Evolutionary conservation across 2,888 invertebrate species (phyloP).

Genomic region (Campoplex nolae): DNA sequence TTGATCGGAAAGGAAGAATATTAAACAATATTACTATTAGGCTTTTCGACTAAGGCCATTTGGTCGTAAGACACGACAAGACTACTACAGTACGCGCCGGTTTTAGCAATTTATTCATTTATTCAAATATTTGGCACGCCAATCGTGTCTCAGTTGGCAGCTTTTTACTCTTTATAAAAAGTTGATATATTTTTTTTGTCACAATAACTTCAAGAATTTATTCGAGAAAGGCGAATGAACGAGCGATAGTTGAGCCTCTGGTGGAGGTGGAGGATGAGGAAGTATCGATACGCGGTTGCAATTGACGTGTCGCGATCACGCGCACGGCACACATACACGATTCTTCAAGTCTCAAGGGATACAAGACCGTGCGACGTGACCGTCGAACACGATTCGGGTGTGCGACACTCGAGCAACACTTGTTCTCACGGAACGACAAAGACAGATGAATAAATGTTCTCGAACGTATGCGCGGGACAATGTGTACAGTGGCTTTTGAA

Average conservation of each 20-base stretch:
- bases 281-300: conserved; percentile 53
- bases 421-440: conserved; percentile 80
- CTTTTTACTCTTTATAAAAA: too few relatives aligned
- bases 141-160: too few relatives aligned
- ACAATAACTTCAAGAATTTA: too few relatives aligned
- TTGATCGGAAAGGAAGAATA: too few relatives aligned
- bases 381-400: conserved; percentile 47
- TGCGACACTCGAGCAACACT: conserved; percentile 81
- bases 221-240: too few relatives aligned
- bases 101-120: too few relatives aligned
- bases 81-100: too few relatives aligned
- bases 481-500: conserved; percentile 40
- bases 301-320: background rate
- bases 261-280: conserved; percentile 25
- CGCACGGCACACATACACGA: conserved; percentile 5
- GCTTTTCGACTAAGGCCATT: too few relatives aligned
- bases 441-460: conserved; percentile 56
- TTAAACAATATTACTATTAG: too few relatives aligned
- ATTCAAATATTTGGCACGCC: too few relatives aligned
- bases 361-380: conserved; percentile 24
- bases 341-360: conserved; percentile 41
- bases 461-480: conserved; percentile 59
- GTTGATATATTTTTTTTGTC: too few relatives aligned
- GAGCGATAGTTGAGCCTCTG: conserved; percentile 10
- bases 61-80: too few relatives aligned